Evolutionary conservation across 2,797 vertebrate species (phyloP), one percentile per base, ranked within the genome.

Genomic region (Tolypeutes matacus): DNA sequence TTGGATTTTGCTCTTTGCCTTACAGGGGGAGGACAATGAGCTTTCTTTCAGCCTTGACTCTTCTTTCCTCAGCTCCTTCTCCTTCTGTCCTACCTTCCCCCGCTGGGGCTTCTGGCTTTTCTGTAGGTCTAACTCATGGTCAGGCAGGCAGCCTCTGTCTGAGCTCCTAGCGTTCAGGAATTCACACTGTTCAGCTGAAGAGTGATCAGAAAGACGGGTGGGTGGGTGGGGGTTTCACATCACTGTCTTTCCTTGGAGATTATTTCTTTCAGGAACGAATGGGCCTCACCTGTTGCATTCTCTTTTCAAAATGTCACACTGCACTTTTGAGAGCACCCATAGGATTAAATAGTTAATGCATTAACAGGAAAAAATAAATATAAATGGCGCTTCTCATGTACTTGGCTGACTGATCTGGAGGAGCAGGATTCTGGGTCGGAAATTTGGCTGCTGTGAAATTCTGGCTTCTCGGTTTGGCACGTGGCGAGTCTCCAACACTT

Each of bases 181-280:
- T 42, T 73, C 80, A 91, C 62, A 1, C 14, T 15, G 56, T 53
- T 18, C 20, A 84, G 78, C 53, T 58, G 31, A 36, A 36, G n/a
- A 56, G 20, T 53, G 36, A 13, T 34, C 31, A 2, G 2, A 7
- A 3, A 82, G 73, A 49, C 25, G 53, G 25, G 0, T 0, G 0
- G 25, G n/a, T 6, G 42, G 77, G 31, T 58, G 42, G 77, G 31
- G 53, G 46, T 46, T 89, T 80, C 86, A 25, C 10, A 3, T 42
- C 34, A 7, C 25, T 3, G 53, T 58, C 78, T 60, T 51, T 46
- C 65, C 53, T 36, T 64, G 67, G 75, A 58, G 72, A 56, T n/a
- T 36, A 62, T 58, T 91, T 82, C 90, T 95, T 93, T 86, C 89
- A 85, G 81, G 60, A 81, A 87, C 23, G 42, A 94, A 60, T 39